phyloP scores from a whole-genome alignment of 2,797 vertebrate genomes.

The Sebastes itinus region DNA sequence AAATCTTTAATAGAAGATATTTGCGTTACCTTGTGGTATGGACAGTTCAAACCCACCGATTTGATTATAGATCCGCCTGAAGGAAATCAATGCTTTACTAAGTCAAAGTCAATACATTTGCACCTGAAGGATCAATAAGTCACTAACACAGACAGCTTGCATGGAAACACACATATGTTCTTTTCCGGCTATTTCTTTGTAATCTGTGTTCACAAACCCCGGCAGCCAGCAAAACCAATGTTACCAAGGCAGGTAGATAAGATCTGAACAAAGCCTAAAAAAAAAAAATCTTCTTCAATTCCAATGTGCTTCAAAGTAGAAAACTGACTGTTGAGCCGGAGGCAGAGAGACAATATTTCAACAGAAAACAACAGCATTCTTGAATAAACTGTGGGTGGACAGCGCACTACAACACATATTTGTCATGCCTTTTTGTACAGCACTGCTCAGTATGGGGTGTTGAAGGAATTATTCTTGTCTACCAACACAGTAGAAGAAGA shows the following conservation, averaged over 20 bases:
- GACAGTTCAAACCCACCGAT: constrained; percentile 49
- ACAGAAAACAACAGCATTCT: neutral
- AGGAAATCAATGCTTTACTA: constrained; percentile 50
- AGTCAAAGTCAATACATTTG: constrained; percentile 48
- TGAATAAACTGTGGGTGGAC: constrained; percentile 6
- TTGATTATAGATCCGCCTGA: constrained; percentile 50
- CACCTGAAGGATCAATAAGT: constrained; percentile 54
- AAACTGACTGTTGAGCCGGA: constrained; percentile 1
- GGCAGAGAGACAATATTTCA: neutral
- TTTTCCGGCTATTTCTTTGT: neutral
- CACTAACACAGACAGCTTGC: constrained; percentile 24
- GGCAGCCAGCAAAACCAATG: neutral
- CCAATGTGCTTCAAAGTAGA: neutral
- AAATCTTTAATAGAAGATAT: constrained; percentile 16
- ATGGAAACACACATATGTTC: neutral
- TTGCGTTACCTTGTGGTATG: neutral
- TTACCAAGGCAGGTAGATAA: neutral
- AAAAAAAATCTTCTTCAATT: neutral
- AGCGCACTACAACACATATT: neutral
- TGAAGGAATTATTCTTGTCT: neutral
- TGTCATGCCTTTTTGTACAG: constrained; percentile 8
- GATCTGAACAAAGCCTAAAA: neutral
- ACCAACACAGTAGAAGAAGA: neutral
- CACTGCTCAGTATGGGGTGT: neutral
- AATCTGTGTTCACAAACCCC: neutral